Conservation (phyloP, 2,113 vertebrate genomes). For the Carassius auratus region DNA sequence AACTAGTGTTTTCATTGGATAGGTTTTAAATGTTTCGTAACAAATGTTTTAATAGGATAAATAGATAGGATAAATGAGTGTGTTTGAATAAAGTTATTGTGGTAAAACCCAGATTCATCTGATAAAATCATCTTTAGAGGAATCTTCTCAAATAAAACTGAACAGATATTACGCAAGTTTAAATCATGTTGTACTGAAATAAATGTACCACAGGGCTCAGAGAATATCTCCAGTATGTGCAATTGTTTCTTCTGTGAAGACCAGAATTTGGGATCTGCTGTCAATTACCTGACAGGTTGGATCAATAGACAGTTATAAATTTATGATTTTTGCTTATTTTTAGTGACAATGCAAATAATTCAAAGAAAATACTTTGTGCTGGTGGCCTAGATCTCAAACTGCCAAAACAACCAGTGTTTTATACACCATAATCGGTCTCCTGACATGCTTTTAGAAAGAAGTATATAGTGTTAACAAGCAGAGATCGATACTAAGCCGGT, state of each 20-base stretch:
- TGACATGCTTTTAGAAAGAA: not conserved
- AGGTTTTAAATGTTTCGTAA: too few relatives aligned
- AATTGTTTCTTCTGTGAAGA: conserved; percentile 67
- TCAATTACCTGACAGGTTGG: conserved; percentile 73
- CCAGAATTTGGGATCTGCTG: conserved; percentile 64
- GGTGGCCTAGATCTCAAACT: not conserved
- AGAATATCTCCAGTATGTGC: conserved; percentile 64
- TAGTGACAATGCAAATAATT: not conserved
- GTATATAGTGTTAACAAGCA: not conserved
- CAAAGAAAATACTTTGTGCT: not conserved
- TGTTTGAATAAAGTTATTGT: not conserved
- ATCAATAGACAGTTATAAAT: not conserved
- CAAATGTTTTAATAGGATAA: not conserved
- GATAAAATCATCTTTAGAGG: too few relatives aligned
- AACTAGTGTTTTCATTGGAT: too few relatives aligned
- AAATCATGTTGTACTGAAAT: not conserved
- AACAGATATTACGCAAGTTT: too few relatives aligned
- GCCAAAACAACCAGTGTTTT: not conserved
- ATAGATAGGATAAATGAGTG: not conserved
- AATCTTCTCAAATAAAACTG: too few relatives aligned
- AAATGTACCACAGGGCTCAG: conserved; percentile 68
- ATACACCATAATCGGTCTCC: not conserved
- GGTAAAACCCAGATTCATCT: too few relatives aligned
- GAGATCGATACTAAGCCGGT: not conserved
- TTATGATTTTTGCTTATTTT: too few relatives aligned